Evolutionary conservation across 2,113 vertebrate species (phyloP), one percentile per base, ranked within the genome.

Genomic region (Calyptomena viridis): DNA sequence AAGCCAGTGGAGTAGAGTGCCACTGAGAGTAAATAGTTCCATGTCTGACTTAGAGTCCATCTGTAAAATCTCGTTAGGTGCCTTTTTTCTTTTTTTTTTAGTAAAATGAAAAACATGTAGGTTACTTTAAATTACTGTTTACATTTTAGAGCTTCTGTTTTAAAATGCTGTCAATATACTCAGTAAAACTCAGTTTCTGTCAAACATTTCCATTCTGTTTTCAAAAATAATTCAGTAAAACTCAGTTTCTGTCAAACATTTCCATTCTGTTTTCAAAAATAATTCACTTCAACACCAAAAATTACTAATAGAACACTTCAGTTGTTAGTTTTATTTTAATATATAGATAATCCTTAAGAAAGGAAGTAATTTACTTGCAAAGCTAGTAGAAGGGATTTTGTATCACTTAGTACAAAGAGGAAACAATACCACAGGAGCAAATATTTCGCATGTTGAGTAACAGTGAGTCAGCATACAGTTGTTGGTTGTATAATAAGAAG

Each of bases 401-500:
- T 52, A 40, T 85, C 40, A 19, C 64, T 81, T 23, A 20, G 24
- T 28, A 20, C 35, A 37, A 58, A 85, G 24, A 56, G 9, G 20
- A 87, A 69, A 67, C 46, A 77, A 39, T 50, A 31, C 18, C 91
- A 22, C 3, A 53, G 77, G 23, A 71, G 33, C 15, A 74, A 67
- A 39, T 78, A 74, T 37, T 90, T 76, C 46, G 14, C 21, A 14
- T 67, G 6, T 20, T 33, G 87, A 64, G 78, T 79, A 68, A 21
- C 49, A 58, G 13, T 30, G 42, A 50, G 33, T 59, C 2, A 1
- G n/a, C 75, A 30, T 18, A 16, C 15, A 42, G 50, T 49, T 80
- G 40, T 19, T 0, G 0, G 7, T 14, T 35, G 35, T 44, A 5
- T 58, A 69, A 52, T 30, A 49, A 49, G 44, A 31, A n/a, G 21